Evolutionary conservation across 2,888 invertebrate species (phyloP).

Genomic region (Fragum fragum): DNA sequence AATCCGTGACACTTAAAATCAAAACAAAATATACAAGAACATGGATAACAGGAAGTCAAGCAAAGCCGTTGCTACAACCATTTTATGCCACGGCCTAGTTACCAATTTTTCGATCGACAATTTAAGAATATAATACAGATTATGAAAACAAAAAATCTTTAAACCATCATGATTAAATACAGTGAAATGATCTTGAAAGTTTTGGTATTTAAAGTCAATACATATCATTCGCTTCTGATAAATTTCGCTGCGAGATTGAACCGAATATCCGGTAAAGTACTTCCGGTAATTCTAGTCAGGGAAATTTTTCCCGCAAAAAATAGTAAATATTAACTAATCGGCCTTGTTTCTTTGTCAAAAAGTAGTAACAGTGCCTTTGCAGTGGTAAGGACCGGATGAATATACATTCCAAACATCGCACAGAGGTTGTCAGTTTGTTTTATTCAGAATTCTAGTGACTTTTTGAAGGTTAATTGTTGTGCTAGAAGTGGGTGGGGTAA

Average conservation of each 20-base stretch:
- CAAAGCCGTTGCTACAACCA: constrained; percentile 61
- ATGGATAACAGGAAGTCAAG: constrained; percentile 14
- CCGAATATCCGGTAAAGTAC: constrained; percentile 37
- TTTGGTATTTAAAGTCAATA: no score
- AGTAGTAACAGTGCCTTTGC: no score
- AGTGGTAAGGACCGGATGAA: no score
- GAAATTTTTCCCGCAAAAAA: constrained; percentile 53
- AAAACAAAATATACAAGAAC: neutral
- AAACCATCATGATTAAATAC: no score
- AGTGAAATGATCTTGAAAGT: no score
- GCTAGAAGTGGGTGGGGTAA: constrained; percentile 6
- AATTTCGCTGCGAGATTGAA: constrained; percentile 19
- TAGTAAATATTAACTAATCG: neutral
- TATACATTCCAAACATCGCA: no score
- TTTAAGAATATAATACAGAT: no score
- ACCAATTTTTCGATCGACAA: constrained; percentile 35
- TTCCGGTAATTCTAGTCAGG: constrained; percentile 11
- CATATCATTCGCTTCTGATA: constrained; percentile 1
- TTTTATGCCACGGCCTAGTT: constrained; percentile 44
- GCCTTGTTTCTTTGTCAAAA: no score
- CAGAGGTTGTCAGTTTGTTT: no score
- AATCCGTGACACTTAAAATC: constrained; percentile 3
- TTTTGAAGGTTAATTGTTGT: neutral
- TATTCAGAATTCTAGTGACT: no score
- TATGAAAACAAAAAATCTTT: no score